phyloP scores from a whole-genome alignment of 2,888 invertebrate genomes.

The Hedya salicella region DNA sequence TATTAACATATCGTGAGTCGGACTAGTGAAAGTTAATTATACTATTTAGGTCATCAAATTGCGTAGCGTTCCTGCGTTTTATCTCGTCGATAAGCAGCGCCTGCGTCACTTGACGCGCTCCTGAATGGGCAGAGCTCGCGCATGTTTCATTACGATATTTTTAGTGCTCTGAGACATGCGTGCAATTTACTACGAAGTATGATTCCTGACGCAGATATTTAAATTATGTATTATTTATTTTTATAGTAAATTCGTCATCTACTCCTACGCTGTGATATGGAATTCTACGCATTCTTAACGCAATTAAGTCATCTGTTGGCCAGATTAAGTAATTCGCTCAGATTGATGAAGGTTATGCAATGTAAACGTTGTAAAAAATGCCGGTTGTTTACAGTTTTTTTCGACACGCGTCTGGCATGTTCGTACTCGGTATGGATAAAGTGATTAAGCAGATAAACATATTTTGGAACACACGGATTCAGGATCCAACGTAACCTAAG shows the following conservation, averaged over 20 bases:
- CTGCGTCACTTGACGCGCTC: constrained; percentile 65
- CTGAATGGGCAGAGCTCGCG: constrained; percentile 61
- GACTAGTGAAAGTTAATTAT: constrained; percentile 14
- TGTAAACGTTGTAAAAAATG: constrained; percentile 21
- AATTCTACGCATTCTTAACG: constrained; percentile 30
- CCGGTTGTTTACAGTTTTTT: constrained; percentile 20
- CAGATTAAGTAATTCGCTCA: constrained; percentile 22
- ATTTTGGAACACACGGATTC: neutral
- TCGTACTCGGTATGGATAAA: neutral
- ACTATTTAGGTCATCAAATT: constrained; percentile 22
- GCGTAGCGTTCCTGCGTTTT: constrained; percentile 43
- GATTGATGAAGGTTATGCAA: constrained; percentile 23
- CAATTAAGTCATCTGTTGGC: constrained; percentile 29
- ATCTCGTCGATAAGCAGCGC: constrained; percentile 61
- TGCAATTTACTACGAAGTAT: constrained; percentile 74
- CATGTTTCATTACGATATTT: constrained; percentile 76
- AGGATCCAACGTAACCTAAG: neutral
- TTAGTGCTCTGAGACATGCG: constrained; percentile 66
- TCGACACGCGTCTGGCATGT: neutral
- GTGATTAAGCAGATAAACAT: neutral
- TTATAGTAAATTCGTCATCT: constrained; percentile 36
- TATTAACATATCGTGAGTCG: neutral
- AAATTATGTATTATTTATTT: constrained; percentile 41
- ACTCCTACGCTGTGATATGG: constrained; percentile 11
- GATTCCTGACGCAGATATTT: constrained; percentile 62